Conservation (phyloP, 1,140 invertebrate genomes). For the Ericerus pela region DNA sequence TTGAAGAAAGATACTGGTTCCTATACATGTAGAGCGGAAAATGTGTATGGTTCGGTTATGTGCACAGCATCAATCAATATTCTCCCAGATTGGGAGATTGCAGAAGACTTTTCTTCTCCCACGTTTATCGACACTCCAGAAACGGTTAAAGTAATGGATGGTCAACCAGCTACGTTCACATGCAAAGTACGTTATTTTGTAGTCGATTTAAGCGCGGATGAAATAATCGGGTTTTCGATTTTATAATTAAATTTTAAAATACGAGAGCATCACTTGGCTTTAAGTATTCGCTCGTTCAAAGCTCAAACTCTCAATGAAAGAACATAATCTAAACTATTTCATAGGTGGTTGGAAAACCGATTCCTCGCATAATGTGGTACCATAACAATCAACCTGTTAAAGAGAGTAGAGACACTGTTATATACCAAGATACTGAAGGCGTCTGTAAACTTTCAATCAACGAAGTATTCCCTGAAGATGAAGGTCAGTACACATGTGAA, state of each 20-base stretch:
- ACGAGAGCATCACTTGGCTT: background rate
- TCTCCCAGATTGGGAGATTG: conserved; percentile 43
- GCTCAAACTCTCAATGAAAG: background rate
- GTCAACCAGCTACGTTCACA: conserved; percentile 65
- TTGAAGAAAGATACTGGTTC: conserved; percentile 53
- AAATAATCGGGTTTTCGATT: background rate
- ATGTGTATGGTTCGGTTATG: conserved; percentile 68
- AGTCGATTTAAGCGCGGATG: background rate
- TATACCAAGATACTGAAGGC: conserved; percentile 58
- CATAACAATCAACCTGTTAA: conserved; percentile 53
- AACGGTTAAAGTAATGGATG: conserved; percentile 76
- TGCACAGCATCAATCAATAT: conserved; percentile 62
- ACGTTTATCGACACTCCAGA: conserved; percentile 54
- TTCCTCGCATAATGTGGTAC: conserved; percentile 66
- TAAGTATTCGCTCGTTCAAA: background rate
- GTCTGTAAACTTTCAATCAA: conserved; percentile 68
- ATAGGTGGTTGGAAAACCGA: conserved; percentile 53
- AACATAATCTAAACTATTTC: conserved; percentile 12
- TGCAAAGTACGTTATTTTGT: conserved; percentile 48
- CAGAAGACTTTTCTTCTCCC: conserved; percentile 49
- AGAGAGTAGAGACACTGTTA: conserved; percentile 61
- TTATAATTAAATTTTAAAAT: background rate
- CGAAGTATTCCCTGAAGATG: conserved; percentile 89
- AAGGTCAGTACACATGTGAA: conserved; percentile 67
- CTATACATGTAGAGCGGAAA: conserved; percentile 77